Base-by-base conservation (phyloP, 2,797 vertebrate species). In the Halcyon smyrnensis region DNA sequence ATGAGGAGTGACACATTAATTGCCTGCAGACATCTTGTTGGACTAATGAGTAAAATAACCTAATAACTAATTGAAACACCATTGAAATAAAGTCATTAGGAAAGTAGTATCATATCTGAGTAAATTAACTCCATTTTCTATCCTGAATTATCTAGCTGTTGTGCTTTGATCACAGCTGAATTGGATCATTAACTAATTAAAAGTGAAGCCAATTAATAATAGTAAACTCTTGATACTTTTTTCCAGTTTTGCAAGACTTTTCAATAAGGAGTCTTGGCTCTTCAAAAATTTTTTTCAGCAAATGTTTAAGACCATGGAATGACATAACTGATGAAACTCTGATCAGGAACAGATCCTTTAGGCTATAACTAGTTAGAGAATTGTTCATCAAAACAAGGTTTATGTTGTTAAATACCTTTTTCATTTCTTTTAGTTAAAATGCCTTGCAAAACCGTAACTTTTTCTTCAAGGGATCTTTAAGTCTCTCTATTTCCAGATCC, bases 151-250 rank as follows among this genome's bases (percentile, higher is more conserved):
- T 96, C 93, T 97, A 92, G 83, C 68, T 91, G 80, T 91, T 96
- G 90, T 96, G 92, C 94, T 97, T 97, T 97, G 96, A 97, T 97
- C 96, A 97, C 87, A 97, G 78, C 50, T 95, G 93, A 96, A 97
- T 89, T 91, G 91, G 78, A 95, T 97, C 94, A 96, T 97, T 97
- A 97, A 93, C 78, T 96, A 97, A 96, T 94, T 93, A 93, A 94
- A 97, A 97, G 43, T 93, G 87, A 97, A 96, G 63, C 43, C 81
- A 94, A 94, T 97, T 96, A 97, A 93, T 96, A 94, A 90, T 48
- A 74, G 53, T 28, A 53, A 83, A 73, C 50, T 90, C 70, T 76
- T 94, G 53, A 46, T 37, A 32, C 21, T 91, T 65, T 53, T 65
- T 64, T 43, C 46, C 21, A 67, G 48, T 87, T 89, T 84, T 11